Evolutionary conservation across 2,888 invertebrate species (phyloP), one percentile per base, ranked within the genome.

Genomic region (Machimus rusticus): DNA sequence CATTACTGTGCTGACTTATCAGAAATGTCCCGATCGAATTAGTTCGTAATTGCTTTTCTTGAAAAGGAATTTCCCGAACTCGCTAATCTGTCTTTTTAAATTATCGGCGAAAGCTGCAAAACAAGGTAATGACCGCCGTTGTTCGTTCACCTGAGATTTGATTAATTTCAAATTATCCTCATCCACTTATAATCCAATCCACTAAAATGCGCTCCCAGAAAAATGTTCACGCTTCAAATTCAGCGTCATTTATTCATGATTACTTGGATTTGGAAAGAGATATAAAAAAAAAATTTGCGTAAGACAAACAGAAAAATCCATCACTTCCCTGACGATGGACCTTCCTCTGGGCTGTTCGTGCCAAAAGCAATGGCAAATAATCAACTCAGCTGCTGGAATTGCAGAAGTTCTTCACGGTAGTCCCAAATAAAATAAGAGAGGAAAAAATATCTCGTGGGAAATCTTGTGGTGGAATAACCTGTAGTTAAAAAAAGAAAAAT

Each of bases 171-270:
- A 46, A 51, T 46, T 55, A 28, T 14, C 16, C 31, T 31, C 51
- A 51, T 79, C 23, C 79, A 28, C 16, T 79, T 28, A 51, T 12
- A 46, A 79, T 55, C 51, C 31, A 23, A 79, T 79, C 51, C 43
- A 6, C 1, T 23, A 51, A 78, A 79, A 66, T 23, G 9, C 28
- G 66, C 51, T 14, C 51, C n/a, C 46, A 6, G 51, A 14, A 51
- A 37, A 23, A 46, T 79, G 8, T 79, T 23, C 34, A 28, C 34
- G 31, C 31, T 79, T 79, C 28, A 51, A 51, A 79, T 51, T 31
- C 51, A 51, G 14, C 46, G 39, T 78, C 51, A 46, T 79, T 79
- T 79, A 79, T 46, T 79, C 51, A 79, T 51, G 79, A 79, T 79
- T 46, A 79, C 31, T 28, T 34, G 14, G 14, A 79, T 51, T 46